Conservation (phyloP, 2,888 invertebrate species). For the Ceriagrion tenellum region DNA sequence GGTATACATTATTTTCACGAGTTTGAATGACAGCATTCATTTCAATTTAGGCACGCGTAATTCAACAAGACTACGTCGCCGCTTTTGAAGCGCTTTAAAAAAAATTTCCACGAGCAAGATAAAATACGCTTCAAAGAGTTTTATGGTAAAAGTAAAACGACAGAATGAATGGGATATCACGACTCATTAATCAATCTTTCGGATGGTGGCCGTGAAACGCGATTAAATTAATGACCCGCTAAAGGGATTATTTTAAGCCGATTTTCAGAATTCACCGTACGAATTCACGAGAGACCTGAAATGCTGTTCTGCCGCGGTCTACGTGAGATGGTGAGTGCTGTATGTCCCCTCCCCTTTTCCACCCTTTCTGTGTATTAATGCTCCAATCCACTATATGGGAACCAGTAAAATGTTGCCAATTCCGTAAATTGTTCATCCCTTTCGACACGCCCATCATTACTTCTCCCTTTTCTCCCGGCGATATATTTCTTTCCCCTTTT, state of each 20-base stretch:
- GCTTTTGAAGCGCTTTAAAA: too few relatives aligned
- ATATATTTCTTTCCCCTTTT: not conserved
- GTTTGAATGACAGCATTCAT: too few relatives aligned
- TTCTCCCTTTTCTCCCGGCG: not conserved
- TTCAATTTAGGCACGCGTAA: too few relatives aligned
- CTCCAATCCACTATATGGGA: not conserved
- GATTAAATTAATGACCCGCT: not conserved
- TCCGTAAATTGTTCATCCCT: constrained; percentile 19
- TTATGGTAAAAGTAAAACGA: not conserved
- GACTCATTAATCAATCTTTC: not conserved
- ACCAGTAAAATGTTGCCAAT: not conserved
- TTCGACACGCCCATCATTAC: constrained; percentile 25
- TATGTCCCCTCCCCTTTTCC: too few relatives aligned
- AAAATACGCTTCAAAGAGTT: not conserved
- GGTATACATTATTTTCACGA: too few relatives aligned
- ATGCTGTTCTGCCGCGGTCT: not conserved
- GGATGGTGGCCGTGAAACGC: not conserved
- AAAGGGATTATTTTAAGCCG: not conserved
- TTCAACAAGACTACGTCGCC: too few relatives aligned
- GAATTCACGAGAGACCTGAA: not conserved
- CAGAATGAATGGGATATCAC: not conserved
- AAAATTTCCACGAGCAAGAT: not conserved
- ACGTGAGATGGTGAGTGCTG: not conserved
- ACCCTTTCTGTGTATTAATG: not conserved
- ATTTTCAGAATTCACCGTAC: not conserved